Base-by-base conservation (phyloP, 2,888 invertebrate species). In the Hypsopygia costalis region DNA sequence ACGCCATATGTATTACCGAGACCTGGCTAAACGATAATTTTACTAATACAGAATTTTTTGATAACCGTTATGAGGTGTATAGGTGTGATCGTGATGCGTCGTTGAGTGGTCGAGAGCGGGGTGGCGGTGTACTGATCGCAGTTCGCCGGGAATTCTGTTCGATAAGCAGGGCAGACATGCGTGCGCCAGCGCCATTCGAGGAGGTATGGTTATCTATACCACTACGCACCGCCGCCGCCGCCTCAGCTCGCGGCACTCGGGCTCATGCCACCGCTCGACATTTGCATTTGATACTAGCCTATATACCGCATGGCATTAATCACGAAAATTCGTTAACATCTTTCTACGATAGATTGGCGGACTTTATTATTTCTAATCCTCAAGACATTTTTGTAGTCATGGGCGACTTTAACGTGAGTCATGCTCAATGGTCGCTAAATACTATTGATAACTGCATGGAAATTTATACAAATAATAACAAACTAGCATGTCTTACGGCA, bases 351-450 rank as follows among this genome's bases (percentile, higher is more conserved):
- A 31, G 40, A 22, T 21, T 36, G 3, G 33, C 7, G 8, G 37
- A 37, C 3, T 29, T 40, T 16, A 40, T 38, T 1, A 9, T 25
- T 22, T 7, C 7, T 6, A 28, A 47, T 21, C 36, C 43, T 8
- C 11, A 41, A 2, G 43, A 44, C n/a, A 7, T 28, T 1, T 47
- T 41, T 32, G n/a, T 40, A 3, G 16, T 43, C 4, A 11, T 29
- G 0, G 42, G 44, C 6, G 47, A 47, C 27, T 47, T 47, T 31
- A 47, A 47, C 33, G 36, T 45, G 3, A 16, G 38, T 9, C 8
- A 41, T 33, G 45, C 38, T 11, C n/a, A 8, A 9, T 42, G 45
- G 40, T 20, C n/a, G 10, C 36, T 22, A 9, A 22, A 39, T 29
- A 11, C n/a, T 11, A 11, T 20, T 0, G 22, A 11, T 10, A 31